Conservation (phyloP, 2,888 invertebrate species). For the Hemistola chrysoprasaria region DNA sequence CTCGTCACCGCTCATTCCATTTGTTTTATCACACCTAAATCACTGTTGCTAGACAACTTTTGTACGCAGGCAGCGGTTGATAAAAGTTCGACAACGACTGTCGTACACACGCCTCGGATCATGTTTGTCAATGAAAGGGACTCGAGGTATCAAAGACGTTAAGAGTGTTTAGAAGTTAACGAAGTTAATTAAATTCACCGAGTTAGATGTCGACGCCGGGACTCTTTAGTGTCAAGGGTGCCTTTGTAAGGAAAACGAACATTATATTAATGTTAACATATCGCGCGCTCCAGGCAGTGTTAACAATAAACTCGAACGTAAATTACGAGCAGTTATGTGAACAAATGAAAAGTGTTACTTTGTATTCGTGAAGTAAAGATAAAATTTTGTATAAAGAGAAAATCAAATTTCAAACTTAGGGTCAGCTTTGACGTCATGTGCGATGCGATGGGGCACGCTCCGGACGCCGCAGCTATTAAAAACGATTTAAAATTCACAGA, state of each 20-base stretch:
- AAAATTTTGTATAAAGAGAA: slow-evolving; percentile 12
- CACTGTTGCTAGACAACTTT: slow-evolving; percentile 72
- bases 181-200: slow-evolving; percentile 80
- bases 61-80: slow-evolving; percentile 55
- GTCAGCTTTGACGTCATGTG: slow-evolving; percentile 56
- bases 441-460: slow-evolving; percentile 29
- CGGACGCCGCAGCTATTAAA: slow-evolving; percentile 58
- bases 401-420: slow-evolving; percentile 59
- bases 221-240: slow-evolving; percentile 74
- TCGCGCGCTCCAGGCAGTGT: slow-evolving; percentile 64
- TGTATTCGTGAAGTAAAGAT: slow-evolving; percentile 6
- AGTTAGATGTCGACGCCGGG: slow-evolving; percentile 70
- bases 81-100: slow-evolving; percentile 76
- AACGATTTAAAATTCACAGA: slow-evolving; percentile 80
- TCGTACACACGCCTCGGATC: slow-evolving; percentile 63
- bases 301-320: slow-evolving; percentile 62
- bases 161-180: slow-evolving; percentile 81
- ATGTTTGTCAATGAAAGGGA: slow-evolving; percentile 72
- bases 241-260: slow-evolving; percentile 73
- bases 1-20: slow-evolving; percentile 59
- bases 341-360: slow-evolving; percentile 41
- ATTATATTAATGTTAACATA: slow-evolving; percentile 76
- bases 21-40: slow-evolving; percentile 77
- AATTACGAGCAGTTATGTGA: slow-evolving; percentile 58
- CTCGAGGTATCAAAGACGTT: slow-evolving; percentile 77